Percentiles rank a stretch among this genome's conserved stretches.
Evolutionary conservation across 1,140 invertebrate species (phyloP).

Genomic region (Drosophila carrolli): DNA sequence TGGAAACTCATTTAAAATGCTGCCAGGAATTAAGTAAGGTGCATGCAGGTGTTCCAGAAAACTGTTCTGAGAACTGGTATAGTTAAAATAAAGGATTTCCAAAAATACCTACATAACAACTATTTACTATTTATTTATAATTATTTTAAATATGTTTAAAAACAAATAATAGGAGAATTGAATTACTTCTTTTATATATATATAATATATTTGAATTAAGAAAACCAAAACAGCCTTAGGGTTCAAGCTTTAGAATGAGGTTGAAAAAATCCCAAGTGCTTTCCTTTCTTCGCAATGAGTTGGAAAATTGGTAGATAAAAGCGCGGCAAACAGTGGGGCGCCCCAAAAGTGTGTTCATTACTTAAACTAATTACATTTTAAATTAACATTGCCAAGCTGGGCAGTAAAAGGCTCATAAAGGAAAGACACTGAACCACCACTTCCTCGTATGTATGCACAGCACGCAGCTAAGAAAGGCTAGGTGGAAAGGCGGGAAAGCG

Average conservation of each 20-base stretch:
- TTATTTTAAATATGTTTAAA: too few species aligned
- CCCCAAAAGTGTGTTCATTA: conserved; percentile 76
- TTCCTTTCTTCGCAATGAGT: conserved; percentile 23
- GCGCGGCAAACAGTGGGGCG: conserved; percentile 37
- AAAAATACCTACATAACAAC: too few species aligned
- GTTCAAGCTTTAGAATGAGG: not conserved
- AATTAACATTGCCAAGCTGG: conserved; percentile 71
- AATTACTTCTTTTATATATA: too few species aligned
- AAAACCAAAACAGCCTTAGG: too few species aligned
- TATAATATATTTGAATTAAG: too few species aligned
- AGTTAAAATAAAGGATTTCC: too few species aligned
- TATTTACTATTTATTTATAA: too few species aligned
- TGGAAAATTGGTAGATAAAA: conserved; percentile 49
- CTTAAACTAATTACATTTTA: conserved; percentile 84
- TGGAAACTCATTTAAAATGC: conserved; percentile 74
- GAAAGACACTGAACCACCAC: conserved; percentile 36
- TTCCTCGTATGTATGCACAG: conserved; percentile 65
- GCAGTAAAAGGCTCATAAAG: conserved; percentile 74
- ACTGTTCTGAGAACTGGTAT: conserved; percentile 1
- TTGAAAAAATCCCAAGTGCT: conserved; percentile 6
- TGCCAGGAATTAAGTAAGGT: conserved; percentile 29
- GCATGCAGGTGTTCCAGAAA: conserved; percentile 6
- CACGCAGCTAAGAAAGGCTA: conserved; percentile 59
- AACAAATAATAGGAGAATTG: too few species aligned
- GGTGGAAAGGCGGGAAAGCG: conserved; percentile 27